Evolutionary conservation across 1,140 invertebrate genomes (phyloP).

Genomic region (Drosophila pseudoananassae): DNA sequence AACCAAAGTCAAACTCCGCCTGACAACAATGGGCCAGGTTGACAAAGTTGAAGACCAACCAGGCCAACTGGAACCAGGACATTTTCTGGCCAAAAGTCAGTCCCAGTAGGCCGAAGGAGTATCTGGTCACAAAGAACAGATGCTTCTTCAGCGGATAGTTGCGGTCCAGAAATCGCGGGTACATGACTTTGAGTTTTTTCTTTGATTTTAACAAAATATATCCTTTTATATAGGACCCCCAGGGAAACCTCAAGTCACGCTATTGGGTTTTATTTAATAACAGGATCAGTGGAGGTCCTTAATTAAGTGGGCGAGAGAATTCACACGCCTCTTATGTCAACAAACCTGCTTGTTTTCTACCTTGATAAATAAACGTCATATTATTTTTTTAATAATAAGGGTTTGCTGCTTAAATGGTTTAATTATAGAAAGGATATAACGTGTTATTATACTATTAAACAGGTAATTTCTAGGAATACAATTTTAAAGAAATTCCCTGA

Average conservation of each 20-base stretch:
- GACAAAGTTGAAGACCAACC: constrained; percentile 58
- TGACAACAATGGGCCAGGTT: constrained; percentile 65
- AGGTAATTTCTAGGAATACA: neutral
- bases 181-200: constrained; percentile 32
- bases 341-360: neutral
- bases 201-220: neutral
- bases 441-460: no score
- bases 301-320: constrained; percentile 34
- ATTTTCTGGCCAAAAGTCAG: constrained; percentile 32
- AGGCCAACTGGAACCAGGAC: constrained; percentile 11
- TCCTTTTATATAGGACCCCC: constrained; percentile 30
- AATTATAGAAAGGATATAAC: neutral
- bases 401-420: neutral
- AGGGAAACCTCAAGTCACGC: neutral
- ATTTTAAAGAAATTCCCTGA: constrained; percentile 11
- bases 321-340: constrained; percentile 15
- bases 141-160: constrained; percentile 58
- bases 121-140: constrained; percentile 59
- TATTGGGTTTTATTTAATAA: constrained; percentile 39
- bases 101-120: constrained; percentile 56
- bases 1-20: constrained; percentile 62
- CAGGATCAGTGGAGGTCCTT: constrained; percentile 19
- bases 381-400: neutral
- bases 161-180: constrained; percentile 43
- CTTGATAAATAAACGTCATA: constrained; percentile 11